A percentile compares a stretch with the other conserved stretches of the same genome.
These are phyloP conservation scores for Stenotaenia linearis DNA, from an alignment of 2,888 invertebrate genomes.

Conservation along the genomic window DNA sequence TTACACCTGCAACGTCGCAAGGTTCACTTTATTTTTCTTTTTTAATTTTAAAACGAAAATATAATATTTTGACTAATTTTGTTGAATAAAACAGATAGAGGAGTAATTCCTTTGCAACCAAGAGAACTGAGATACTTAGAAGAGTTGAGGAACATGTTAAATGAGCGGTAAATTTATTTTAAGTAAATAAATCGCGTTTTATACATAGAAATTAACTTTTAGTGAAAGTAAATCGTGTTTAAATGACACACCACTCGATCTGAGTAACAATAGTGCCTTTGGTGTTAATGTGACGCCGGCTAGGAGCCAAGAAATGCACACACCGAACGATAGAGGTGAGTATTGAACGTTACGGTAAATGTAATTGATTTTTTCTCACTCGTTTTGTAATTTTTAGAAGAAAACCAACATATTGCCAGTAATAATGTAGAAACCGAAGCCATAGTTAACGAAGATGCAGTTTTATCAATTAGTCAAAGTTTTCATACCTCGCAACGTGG, in stretches of 20 bases:
- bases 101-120: neutral
- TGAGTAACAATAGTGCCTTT: neutral
- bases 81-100: conserved; percentile 8
- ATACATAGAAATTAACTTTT: neutral
- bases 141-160: neutral
- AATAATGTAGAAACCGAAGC: neutral
- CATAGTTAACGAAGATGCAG: conserved; percentile 6
- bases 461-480: neutral
- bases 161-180: neutral
- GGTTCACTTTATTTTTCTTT: too few species aligned
- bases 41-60: neutral
- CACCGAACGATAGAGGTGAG: neutral
- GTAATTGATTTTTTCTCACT: neutral
- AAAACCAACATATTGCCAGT: neutral
- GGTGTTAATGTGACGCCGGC: neutral
- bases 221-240: neutral
- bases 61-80: neutral
- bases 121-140: neutral
- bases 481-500: neutral
- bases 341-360: neutral
- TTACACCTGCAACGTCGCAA: conserved; percentile 60
- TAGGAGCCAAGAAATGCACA: neutral
- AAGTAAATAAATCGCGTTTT: neutral
- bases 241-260: neutral
- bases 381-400: neutral